Base-by-base conservation (phyloP, 2,888 invertebrate genomes). In the Caenorhabditis uteleia region DNA sequence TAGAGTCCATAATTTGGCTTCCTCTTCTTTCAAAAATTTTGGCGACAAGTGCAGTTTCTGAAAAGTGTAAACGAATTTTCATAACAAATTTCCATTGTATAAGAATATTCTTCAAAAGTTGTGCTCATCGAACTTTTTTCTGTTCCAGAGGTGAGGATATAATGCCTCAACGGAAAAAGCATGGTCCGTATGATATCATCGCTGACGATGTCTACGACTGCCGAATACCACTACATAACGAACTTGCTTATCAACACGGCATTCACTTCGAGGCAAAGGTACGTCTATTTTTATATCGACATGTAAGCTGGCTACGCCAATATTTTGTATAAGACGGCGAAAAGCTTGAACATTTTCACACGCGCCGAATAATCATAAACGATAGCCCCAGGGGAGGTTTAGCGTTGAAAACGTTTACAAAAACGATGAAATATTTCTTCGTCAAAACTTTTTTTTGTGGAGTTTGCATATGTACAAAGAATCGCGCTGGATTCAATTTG, bases 201-300 rank as follows among this genome's bases (percentile, higher is more conserved):
- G 91, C 92, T 79, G 92, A 92, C 85, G 95, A 95, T 86, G 94
- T 95, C 83, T 93, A 91, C 85, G 95, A 97, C 85, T 90, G 91
- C 68, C 88, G 93, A 27, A 92, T 95, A 83, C 95, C 95, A n/a
- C 87, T 95, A 75, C 93, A 95, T 86, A 91, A 93, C 62, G 97
- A 97, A 75, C 93, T 95, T 86, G 95, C 95, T 69, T 97, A 95
- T 87, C 90, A 92, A 78, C 92, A 92, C 85, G 97, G 97, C 79
- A 95, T 97, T 85, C 89, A 91, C 80, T 97, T 95, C 87, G 91
- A 93, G 86, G 95, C 93, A 77, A 95, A 95, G 92, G 95, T 95
- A 86, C 7, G 54, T 34, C 12, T 23, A 23, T 16, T 40, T 21
- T 40, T 23, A 4, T 14, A 3, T 36, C 3, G n/a, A n/a, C n/a